These are phyloP conservation scores for Dicrurus megarhynchus DNA, from an alignment of 2,113 vertebrate genomes.

Conservation along the genomic window DNA sequence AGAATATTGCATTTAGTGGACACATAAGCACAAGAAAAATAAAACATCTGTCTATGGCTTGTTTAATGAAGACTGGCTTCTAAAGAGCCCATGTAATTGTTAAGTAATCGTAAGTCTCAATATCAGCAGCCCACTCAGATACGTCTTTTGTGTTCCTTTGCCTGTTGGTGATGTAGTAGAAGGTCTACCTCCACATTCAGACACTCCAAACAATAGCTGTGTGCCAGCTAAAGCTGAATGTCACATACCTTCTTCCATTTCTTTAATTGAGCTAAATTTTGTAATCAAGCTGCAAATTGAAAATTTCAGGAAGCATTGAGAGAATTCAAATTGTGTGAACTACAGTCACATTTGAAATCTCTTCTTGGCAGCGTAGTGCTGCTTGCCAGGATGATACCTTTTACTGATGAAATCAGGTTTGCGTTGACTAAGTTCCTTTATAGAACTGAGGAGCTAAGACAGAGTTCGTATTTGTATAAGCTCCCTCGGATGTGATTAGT, in stretches of 20 bases:
- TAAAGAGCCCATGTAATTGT: background rate
- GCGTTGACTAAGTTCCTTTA: background rate
- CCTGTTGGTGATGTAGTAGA: background rate
- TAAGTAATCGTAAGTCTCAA: background rate
- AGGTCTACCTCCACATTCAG: background rate
- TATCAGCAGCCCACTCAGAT: background rate
- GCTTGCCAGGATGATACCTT: background rate
- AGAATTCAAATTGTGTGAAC: background rate
- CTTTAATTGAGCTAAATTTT: background rate
- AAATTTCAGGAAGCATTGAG: background rate
- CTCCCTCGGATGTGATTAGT: background rate
- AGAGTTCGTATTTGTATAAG: background rate
- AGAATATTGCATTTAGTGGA: background rate
- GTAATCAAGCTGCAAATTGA: background rate
- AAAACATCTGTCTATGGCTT: background rate
- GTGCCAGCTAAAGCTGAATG: background rate
- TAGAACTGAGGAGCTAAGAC: background rate
- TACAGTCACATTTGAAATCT: background rate
- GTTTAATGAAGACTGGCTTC: background rate
- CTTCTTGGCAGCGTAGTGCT: background rate
- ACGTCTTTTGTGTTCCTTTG: background rate
- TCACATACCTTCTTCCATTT: background rate
- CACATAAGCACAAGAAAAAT: background rate
- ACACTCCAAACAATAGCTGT: background rate
- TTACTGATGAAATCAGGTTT: background rate